Evolutionary conservation across 1,140 invertebrate species (phyloP), one percentile per base, ranked within the genome.

Genomic region (Eubasilissa regina): DNA sequence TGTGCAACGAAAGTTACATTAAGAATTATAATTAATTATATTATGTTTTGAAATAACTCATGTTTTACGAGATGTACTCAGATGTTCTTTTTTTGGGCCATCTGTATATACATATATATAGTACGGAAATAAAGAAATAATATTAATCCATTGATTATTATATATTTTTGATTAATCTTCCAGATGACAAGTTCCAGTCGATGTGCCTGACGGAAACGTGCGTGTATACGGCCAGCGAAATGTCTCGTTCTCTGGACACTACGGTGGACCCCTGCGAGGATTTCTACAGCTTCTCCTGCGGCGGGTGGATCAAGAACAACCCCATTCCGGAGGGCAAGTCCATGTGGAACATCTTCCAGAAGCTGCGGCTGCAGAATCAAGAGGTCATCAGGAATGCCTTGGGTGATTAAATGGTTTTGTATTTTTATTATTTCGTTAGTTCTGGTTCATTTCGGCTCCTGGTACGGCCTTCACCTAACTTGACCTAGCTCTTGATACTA

Each of bases 261-360:
- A 89, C 87, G 0, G 91, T 94, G 3, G 91, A 98, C 86, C 97
- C 98, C 0, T 99, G 98, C 86, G 91, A 97, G 9, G 97, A 99
- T 87, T 99, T 99, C 88, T 99, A 98, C 87, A 91, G 95, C 74
- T 99, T 95, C 87, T 92, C 97, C 0, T 99, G 98, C 85, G 97
- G 97, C 13, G 95, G 95, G 0, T 99, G 97, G 97, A 93, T 97
- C 25, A 93, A 93, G 84, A 93, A 94, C 62, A 98, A 98, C 88
- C 96, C 97, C 0, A 95, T 98, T 79, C 97, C 97, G 0, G 94
- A 95, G 86, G 95, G 93, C n/a, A 95, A 96, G 85, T 94, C 94
- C n/a, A 94, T 93, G 68, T 98, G 97, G 97, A 96, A 96, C 17
- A 97, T 96, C n/a, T 98, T 98, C 87, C 94, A 94, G 58, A 97